These are phyloP conservation scores for Actinopyga echinites DNA, from an alignment of 53 echinoderm and acorn worm species.

Conservation along the genomic window DNA sequence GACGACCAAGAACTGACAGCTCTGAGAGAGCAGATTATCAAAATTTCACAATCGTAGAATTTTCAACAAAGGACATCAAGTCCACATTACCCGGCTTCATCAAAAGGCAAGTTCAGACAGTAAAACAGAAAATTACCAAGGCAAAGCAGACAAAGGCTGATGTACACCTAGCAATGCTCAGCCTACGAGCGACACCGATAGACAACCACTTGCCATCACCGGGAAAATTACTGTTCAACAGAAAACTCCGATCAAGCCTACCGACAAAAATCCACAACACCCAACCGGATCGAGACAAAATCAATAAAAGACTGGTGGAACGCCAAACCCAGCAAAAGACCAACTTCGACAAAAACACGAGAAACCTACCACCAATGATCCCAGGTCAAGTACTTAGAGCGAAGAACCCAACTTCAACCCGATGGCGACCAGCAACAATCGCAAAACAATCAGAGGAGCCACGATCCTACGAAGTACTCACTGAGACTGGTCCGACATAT, in stretches of 20 bases:
- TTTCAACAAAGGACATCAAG: no score
- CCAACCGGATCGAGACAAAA: background rate
- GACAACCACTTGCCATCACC: slow-evolving; percentile 47
- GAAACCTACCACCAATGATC: background rate
- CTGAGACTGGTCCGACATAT: no score
- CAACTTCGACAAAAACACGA: background rate
- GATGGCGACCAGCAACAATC: background rate
- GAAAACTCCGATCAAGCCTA: background rate
- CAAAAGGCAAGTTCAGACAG: background rate
- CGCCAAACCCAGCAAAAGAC: background rate
- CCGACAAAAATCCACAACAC: background rate
- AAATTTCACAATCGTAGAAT: background rate
- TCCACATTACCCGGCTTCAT: no score
- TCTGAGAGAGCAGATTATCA: slow-evolving; percentile 13
- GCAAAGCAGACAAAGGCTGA: background rate
- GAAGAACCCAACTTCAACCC: background rate
- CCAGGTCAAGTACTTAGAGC: background rate
- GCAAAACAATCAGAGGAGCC: background rate
- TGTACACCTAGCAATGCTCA: background rate
- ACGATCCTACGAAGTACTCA: background rate
- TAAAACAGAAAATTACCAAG: no score
- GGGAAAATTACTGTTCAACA: slow-evolving; percentile 38
- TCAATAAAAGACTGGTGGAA: background rate
- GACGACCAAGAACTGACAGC: slow-evolving; percentile 39
- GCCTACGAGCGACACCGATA: slow-evolving; percentile 47